Evolutionary conservation across 2,797 vertebrate genomes (phyloP), one percentile per base, ranked within the genome.

Genomic region (Dendrocincla fuliginosa): DNA sequence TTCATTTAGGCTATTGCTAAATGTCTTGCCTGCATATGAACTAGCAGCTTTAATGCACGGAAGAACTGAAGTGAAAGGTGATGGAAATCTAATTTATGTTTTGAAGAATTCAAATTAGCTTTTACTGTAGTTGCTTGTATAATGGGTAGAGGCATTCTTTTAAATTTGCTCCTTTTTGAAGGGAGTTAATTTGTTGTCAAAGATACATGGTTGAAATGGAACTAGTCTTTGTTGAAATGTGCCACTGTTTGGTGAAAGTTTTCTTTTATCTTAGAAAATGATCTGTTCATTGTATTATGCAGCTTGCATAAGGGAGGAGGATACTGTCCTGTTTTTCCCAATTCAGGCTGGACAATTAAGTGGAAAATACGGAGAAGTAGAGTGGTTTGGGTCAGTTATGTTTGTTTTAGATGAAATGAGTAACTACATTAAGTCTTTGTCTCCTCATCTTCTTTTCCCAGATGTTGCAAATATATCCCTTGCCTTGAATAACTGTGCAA

Each of bases 41-140:
- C 33, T 75, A 9, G 11, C 32, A 65, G n/a, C 46, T 92, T 32
- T 84, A 78, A 25, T 37, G 18, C 57, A 17, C 0, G 7, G 35
- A 50, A 67, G 30, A 76, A 59, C 32, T 81, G 57, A 86, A n/a
- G 25, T 0, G 1, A 46, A 84, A 61, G 23, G 30, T 0, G 0
- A 8, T 68, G 11, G 32, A 80, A 85, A 23, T 81, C 10, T 35
- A 15, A 39, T 71, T 56, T 69, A 23, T 47, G 6, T 41, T 87
- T 53, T 61, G 50, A 69, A 81, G n/a, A 82, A 60, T 80, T 77
- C 24, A 37, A 11, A 16, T 91, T 55, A 22, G 28, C 3, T 82
- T 61, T 86, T 84, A 15, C 8, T 77, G 35, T 47, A 59, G 41
- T 56, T 67, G 20, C 32, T 82, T 84, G 16, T 37, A 4, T 87